Evolutionary conservation across 2,113 vertebrate species (phyloP).

Genomic region (Neoarius graeffei): DNA sequence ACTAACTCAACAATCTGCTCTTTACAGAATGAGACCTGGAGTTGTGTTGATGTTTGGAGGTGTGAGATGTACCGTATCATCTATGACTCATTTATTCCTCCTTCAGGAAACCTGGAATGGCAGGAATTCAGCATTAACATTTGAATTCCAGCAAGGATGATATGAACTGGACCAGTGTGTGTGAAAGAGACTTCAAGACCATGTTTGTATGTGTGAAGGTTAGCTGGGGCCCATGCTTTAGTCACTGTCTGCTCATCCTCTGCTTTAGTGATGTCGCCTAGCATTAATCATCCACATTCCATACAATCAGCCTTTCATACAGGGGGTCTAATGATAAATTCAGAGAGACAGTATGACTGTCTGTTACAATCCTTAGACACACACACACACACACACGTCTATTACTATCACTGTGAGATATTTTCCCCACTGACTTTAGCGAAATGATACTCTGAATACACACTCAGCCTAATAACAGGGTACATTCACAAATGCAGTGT

Average conservation of each 20-base stretch:
- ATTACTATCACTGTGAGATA: neutral
- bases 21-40: neutral
- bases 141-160: neutral
- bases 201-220: neutral
- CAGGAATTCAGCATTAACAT: constrained; percentile 30
- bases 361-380: neutral
- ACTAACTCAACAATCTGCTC: neutral
- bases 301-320: constrained; percentile 51
- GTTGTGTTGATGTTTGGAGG: neutral
- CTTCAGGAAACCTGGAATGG: constrained; percentile 37
- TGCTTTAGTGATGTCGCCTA: constrained; percentile 22
- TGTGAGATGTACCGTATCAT: neutral
- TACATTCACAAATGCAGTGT: neutral
- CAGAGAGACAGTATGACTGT: constrained; percentile 35
- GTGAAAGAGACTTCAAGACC: neutral
- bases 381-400: neutral
- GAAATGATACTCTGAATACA: neutral
- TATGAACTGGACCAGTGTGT: constrained; percentile 10
- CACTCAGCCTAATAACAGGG: neutral
- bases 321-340: constrained; percentile 38
- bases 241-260: constrained; percentile 43
- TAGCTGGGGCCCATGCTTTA: constrained; percentile 28
- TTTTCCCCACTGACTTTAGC: no score
- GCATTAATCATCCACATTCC: constrained; percentile 48
- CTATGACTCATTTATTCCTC: constrained; percentile 4